These are phyloP conservation scores for Atherinomorus stipes DNA, from an alignment of 2,113 vertebrate species.

Conservation along the genomic window DNA sequence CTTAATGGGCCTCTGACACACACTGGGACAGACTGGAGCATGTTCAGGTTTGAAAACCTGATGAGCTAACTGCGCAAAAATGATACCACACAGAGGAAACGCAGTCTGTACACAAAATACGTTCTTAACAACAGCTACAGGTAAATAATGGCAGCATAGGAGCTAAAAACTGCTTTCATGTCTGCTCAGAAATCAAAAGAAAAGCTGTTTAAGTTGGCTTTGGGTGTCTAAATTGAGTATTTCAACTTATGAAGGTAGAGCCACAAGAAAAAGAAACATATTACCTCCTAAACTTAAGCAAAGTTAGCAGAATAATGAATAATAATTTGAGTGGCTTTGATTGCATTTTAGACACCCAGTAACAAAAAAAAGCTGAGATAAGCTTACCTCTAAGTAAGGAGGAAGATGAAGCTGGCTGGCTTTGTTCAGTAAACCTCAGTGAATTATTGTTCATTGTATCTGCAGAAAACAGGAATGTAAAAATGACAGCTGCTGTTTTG, in stretches of 20 bases:
- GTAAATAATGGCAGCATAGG: background rate
- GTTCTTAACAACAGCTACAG: background rate
- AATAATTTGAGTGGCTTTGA: too few species aligned
- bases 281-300: background rate
- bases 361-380: background rate
- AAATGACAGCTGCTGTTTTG: background rate
- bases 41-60: constrained; percentile 6
- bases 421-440: background rate
- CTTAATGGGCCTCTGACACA: background rate
- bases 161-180: background rate
- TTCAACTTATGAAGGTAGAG: background rate
- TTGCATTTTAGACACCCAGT: too few species aligned
- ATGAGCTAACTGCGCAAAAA: background rate
- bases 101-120: background rate
- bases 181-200: background rate
- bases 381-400: background rate
- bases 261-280: background rate
- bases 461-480: background rate
- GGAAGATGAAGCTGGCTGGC: too few species aligned
- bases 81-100: background rate
- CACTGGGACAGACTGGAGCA: background rate
- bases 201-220: background rate
- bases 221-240: background rate
- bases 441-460: background rate
- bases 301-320: background rate